Evolutionary conservation across 2,797 vertebrate genomes (phyloP).

Genomic region (Peromyscus melanophrys): DNA sequence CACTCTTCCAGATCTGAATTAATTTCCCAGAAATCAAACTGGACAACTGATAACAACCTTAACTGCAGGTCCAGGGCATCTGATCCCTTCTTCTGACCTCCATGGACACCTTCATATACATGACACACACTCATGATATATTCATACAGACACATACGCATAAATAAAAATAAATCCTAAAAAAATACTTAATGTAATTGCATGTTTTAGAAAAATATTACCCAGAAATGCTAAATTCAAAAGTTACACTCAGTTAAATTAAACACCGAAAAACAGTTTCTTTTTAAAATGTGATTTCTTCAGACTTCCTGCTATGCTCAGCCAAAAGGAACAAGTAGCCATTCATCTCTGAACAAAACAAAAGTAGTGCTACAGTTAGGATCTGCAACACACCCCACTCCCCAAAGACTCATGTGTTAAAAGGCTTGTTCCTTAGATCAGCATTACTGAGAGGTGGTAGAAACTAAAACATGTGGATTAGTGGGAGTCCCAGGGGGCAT

Average conservation of each 20-base stretch:
- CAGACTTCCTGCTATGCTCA: background rate
- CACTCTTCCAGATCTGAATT: background rate
- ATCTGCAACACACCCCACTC: background rate
- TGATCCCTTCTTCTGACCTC: background rate
- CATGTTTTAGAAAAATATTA: conserved; percentile 34
- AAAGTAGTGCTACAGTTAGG: background rate
- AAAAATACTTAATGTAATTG: conserved; percentile 22
- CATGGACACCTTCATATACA: background rate
- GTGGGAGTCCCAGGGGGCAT: background rate
- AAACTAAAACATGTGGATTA: background rate
- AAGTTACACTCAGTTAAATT: conserved; percentile 24
- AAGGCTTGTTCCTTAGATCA: background rate
- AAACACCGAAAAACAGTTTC: conserved; percentile 35
- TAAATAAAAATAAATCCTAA: conserved; percentile 23
- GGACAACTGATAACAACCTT: background rate
- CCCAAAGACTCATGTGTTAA: background rate
- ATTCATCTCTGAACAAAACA: conserved; percentile 47
- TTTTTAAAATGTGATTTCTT: conserved; percentile 56
- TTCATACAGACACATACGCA: background rate
- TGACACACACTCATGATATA: background rate
- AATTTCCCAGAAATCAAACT: background rate
- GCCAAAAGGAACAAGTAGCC: conserved; percentile 37
- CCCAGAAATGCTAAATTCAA: conserved; percentile 47
- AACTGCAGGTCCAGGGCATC: background rate
- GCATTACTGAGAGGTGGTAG: background rate